Conservation (phyloP, 2,888 invertebrate species). For the Dryocosmus kuriphilus region DNA sequence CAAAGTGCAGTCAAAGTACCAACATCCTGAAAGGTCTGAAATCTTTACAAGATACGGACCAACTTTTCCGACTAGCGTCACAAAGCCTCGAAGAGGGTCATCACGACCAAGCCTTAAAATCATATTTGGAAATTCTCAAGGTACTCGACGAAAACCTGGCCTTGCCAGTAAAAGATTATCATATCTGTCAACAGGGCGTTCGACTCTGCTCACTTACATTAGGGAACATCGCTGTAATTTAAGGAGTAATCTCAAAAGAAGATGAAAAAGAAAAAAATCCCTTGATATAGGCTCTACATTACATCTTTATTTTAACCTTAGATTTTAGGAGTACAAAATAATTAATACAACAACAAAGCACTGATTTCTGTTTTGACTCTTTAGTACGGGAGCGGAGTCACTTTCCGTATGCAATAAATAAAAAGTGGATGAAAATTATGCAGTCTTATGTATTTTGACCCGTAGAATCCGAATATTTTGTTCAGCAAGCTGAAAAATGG, state of each 20-base stretch:
- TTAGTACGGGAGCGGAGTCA: too few species aligned
- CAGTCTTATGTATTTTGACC: too few species aligned
- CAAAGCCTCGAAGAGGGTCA: slow-evolving; percentile 82
- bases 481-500: too few species aligned
- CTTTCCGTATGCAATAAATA: too few species aligned
- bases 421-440: too few species aligned
- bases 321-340: slow-evolving; percentile 73
- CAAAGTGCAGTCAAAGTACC: slow-evolving; percentile 83
- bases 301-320: slow-evolving; percentile 71
- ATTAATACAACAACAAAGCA: slow-evolving; percentile 71
- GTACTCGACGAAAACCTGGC: slow-evolving; percentile 84
- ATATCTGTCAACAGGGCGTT: slow-evolving; percentile 86
- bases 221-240: slow-evolving; percentile 79
- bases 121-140: slow-evolving; percentile 83
- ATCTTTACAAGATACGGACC: slow-evolving; percentile 87
- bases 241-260: not conserved
- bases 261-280: not conserved
- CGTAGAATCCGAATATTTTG: too few species aligned
- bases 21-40: slow-evolving; percentile 88
- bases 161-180: slow-evolving; percentile 87
- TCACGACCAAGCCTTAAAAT: slow-evolving; percentile 82
- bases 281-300: slow-evolving; percentile 61
- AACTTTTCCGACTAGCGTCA: slow-evolving; percentile 82
- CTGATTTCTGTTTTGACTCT: slow-evolving; percentile 5
- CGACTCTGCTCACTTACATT: slow-evolving; percentile 84